Percentiles rank a stretch among this genome's conserved stretches.
Conservation (phyloP, 1,140 invertebrate species). For the Drosophila erecta region DNA sequence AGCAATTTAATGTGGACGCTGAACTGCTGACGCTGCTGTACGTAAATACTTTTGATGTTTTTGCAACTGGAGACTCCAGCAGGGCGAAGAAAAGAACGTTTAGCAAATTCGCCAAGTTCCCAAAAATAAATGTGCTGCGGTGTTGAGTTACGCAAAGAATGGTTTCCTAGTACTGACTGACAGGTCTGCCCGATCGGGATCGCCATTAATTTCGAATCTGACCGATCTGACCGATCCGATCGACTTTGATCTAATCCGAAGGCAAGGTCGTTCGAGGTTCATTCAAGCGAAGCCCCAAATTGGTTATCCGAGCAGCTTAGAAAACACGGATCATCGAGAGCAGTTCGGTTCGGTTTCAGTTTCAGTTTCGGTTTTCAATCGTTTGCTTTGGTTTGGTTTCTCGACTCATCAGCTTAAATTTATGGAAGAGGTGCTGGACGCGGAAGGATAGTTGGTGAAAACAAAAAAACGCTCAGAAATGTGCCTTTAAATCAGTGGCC, state of each 20-base stretch:
- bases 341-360: conserved; percentile 9
- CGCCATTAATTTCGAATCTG: conserved; percentile 32
- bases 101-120: conserved; percentile 16
- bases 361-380: conserved; percentile 1
- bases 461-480: conserved; percentile 16
- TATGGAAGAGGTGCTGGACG: conserved; percentile 37
- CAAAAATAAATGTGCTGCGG: conserved; percentile 22
- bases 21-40: conserved; percentile 29
- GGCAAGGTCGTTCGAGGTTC: conserved; percentile 58
- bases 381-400: neutral
- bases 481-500: conserved; percentile 18
- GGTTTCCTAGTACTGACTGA: conserved; percentile 48
- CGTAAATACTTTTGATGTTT: conserved; percentile 24
- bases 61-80: conserved; percentile 27
- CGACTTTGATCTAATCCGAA: conserved; percentile 66
- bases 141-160: conserved; percentile 36
- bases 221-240: conserved; percentile 27
- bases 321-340: conserved; percentile 32
- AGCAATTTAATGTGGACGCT: conserved; percentile 36
- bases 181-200: conserved; percentile 27
- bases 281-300: conserved; percentile 53
- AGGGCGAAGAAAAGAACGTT: conserved; percentile 36
- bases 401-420: conserved; percentile 6
- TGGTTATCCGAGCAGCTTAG: conserved; percentile 48
- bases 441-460: conserved; percentile 18